A percentile compares a stretch with the other conserved stretches of the same genome.
Conservation (phyloP, 2,113 vertebrate species). For the Romanogobio albipinnatus region DNA sequence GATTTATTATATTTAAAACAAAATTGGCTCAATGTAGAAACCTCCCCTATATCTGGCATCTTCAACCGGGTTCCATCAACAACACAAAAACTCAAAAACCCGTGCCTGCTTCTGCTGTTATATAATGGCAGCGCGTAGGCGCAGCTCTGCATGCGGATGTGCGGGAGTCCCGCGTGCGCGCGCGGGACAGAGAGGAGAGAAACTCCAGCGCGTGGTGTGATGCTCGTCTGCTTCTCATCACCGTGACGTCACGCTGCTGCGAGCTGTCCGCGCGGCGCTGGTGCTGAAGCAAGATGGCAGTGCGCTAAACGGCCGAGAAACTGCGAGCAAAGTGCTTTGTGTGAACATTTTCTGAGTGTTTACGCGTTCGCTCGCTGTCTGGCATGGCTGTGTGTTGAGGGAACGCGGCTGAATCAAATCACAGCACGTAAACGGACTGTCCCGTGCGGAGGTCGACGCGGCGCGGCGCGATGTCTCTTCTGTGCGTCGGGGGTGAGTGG, state of each 20-base stretch:
- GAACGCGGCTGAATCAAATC: conserved; percentile 60
- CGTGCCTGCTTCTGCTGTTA: neutral
- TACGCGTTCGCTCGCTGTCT: neutral
- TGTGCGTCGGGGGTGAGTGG: conserved; percentile 86
- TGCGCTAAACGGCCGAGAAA: conserved; percentile 71
- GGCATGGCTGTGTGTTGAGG: conserved; percentile 15
- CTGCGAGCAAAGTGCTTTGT: conserved; percentile 50
- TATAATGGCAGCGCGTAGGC: neutral
- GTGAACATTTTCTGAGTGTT: neutral
- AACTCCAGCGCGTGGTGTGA: conserved; percentile 29
- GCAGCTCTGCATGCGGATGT: conserved; percentile 13
- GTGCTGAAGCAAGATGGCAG: conserved; percentile 90
- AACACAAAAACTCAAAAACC: too few species aligned
- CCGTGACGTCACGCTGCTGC: conserved; percentile 74
- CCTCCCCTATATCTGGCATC: neutral
- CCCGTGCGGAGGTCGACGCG: conserved; percentile 54
- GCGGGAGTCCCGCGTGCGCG: conserved; percentile 13
- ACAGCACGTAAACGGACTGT: conserved; percentile 46
- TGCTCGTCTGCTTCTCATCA: conserved; percentile 61
- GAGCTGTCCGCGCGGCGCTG: conserved; percentile 77
- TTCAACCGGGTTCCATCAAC: too few species aligned
- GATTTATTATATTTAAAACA: too few species aligned
- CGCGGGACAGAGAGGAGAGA: neutral
- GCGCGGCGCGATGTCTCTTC: conserved; percentile 82
- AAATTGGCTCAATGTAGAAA: neutral